These are phyloP conservation scores for Tetragonula carbonaria DNA, from an alignment of 2,888 invertebrate genomes.

Conservation along the genomic window DNA sequence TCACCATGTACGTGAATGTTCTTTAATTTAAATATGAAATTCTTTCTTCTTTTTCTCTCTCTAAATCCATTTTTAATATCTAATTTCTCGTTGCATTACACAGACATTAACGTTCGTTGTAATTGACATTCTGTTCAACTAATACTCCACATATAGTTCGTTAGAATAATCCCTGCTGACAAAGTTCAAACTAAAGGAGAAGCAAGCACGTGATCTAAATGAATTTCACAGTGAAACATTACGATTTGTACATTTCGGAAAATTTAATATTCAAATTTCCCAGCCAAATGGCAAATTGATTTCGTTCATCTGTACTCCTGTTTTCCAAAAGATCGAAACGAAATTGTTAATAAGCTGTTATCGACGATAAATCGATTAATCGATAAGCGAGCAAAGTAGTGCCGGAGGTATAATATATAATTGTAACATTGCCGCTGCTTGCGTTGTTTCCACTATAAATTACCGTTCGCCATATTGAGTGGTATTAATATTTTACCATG, in stretches of 20 bases:
- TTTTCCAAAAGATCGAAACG: neutral
- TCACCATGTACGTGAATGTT: neutral
- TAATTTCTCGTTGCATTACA: neutral
- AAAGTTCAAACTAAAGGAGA: neutral
- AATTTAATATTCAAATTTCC: constrained; percentile 12
- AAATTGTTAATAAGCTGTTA: neutral
- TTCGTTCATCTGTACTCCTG: neutral
- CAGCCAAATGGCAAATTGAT: neutral
- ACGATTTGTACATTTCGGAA: constrained; percentile 1
- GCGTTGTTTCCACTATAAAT: neutral
- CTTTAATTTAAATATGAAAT: neutral
- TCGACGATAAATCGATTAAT: neutral
- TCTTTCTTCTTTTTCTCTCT: too few relatives aligned
- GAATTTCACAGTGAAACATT: constrained; percentile 5
- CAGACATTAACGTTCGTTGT: neutral
- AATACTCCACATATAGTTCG: neutral
- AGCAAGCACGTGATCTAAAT: neutral
- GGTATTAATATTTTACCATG: neutral
- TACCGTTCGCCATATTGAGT: neutral
- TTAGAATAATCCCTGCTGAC: neutral
- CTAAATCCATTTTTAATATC: neutral
- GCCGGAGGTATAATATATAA: neutral
- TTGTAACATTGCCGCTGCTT: neutral
- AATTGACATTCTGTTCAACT: neutral
- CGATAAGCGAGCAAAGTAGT: neutral